phyloP scores from a whole-genome alignment of 2,888 invertebrate species.

The Cheilosia scutellata region DNA sequence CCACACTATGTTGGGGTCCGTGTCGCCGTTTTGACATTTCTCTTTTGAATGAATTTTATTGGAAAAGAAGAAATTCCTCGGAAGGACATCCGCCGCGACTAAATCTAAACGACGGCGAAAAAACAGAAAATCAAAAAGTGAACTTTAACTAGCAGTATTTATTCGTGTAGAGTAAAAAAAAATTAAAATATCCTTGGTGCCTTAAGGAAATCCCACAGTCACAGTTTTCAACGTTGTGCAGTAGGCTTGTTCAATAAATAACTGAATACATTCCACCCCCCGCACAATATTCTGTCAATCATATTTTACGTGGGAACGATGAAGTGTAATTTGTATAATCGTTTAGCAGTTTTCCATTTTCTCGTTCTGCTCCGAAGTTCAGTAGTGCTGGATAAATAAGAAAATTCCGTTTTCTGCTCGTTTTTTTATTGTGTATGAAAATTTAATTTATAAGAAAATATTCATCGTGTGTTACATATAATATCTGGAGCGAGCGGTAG shows the following conservation, averaged over 20 bases:
- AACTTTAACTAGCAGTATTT: conserved; percentile 1
- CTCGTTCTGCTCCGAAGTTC: background rate
- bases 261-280: conserved; percentile 2
- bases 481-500: conserved; percentile 28
- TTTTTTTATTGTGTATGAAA: conserved; percentile 18
- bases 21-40: conserved; percentile 66
- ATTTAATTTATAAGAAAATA: conserved; percentile 50
- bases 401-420: background rate
- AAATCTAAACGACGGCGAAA: conserved; percentile 4
- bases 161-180: conserved; percentile 8
- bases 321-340: conserved; percentile 34
- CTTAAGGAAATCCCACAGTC: conserved; percentile 36
- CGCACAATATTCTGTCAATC: background rate
- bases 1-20: conserved; percentile 18
- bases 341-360: conserved; percentile 5
- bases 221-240: conserved; percentile 8
- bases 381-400: conserved; percentile 13
- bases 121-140: conserved; percentile 28
- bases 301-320: conserved; percentile 27
- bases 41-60: conserved; percentile 59
- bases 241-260: conserved; percentile 28
- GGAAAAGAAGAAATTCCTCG: conserved; percentile 38
- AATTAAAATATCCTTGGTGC: conserved; percentile 59
- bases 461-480: conserved; percentile 44
- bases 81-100: conserved; percentile 55